phyloP scores from a whole-genome alignment of 1,140 invertebrate species.

The Drepana arcuata region DNA sequence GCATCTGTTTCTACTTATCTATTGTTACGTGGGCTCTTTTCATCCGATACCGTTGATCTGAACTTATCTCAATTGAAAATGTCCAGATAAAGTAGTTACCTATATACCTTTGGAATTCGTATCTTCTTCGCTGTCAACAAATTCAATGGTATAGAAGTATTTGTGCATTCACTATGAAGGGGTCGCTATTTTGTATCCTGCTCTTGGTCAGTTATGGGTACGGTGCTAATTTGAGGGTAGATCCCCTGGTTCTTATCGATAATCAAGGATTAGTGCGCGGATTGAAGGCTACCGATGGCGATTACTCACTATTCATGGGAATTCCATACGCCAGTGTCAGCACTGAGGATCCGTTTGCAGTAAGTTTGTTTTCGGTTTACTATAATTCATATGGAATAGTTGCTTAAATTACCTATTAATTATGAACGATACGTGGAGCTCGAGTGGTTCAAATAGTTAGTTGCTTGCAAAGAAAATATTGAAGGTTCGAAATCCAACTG shows the following conservation, averaged over 20 bases:
- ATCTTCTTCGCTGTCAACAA: constrained; percentile 7
- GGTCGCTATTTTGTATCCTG: constrained; percentile 15
- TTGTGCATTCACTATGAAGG: constrained; percentile 14
- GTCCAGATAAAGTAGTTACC: constrained; percentile 32
- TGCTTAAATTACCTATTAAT: too few relatives aligned
- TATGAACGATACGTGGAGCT: too few relatives aligned
- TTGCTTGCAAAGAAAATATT: too few relatives aligned
- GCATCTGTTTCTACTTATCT: too few relatives aligned
- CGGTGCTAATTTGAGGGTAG: constrained; percentile 36
- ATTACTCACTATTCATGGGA: constrained; percentile 48
- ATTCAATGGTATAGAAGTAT: too few relatives aligned
- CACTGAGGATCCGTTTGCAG: constrained; percentile 47
- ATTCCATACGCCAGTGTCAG: constrained; percentile 53
- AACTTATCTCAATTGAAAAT: constrained; percentile 20
- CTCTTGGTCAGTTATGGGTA: constrained; percentile 23
- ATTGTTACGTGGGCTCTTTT: constrained; percentile 17
- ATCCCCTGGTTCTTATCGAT: constrained; percentile 48
- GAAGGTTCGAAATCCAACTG: too few relatives aligned
- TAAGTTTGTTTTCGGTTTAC: too few relatives aligned
- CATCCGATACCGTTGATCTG: constrained; percentile 25
- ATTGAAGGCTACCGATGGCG: constrained; percentile 40
- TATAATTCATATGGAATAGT: too few relatives aligned
- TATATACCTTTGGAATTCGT: constrained; percentile 15
- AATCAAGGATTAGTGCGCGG: constrained; percentile 53
- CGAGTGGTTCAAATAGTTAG: too few relatives aligned